Conservation (phyloP, 2,113 vertebrate species). For the Indri indri region DNA sequence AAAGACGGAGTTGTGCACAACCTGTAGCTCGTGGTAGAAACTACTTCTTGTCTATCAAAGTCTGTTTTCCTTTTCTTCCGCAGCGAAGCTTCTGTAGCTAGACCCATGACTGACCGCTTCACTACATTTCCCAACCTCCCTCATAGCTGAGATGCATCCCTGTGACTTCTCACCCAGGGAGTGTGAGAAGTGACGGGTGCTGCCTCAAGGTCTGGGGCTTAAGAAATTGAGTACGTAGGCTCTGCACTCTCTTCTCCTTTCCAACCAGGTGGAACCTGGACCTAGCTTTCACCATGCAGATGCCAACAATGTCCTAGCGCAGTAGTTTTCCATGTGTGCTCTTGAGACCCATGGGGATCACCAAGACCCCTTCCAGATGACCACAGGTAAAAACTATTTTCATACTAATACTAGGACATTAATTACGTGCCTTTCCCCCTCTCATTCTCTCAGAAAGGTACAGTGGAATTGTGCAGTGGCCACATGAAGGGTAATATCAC, state of each 20-base stretch:
- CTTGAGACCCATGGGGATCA: background rate
- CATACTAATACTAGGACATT: background rate
- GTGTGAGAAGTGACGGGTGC: background rate
- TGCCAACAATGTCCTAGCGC: background rate
- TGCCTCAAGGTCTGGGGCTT: background rate
- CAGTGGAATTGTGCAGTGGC: background rate
- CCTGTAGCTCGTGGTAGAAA: background rate
- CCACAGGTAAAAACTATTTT: background rate
- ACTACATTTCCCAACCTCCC: background rate
- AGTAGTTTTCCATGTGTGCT: background rate
- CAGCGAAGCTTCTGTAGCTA: background rate
- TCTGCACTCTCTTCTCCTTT: background rate
- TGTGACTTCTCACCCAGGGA: background rate
- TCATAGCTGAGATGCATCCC: too few species aligned
- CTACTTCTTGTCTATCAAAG: background rate
- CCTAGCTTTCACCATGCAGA: background rate
- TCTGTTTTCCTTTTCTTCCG: background rate
- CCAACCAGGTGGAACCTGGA: background rate
- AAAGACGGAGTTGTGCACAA: background rate
- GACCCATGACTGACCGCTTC: background rate
- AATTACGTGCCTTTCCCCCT: background rate
- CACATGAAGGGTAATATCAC: background rate
- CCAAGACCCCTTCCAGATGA: background rate
- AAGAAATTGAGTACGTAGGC: background rate
- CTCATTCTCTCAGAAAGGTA: background rate